Evolutionary conservation across 1,140 invertebrate species (phyloP), one percentile per base, ranked within the genome.

Genomic region (Euwallacea similis): DNA sequence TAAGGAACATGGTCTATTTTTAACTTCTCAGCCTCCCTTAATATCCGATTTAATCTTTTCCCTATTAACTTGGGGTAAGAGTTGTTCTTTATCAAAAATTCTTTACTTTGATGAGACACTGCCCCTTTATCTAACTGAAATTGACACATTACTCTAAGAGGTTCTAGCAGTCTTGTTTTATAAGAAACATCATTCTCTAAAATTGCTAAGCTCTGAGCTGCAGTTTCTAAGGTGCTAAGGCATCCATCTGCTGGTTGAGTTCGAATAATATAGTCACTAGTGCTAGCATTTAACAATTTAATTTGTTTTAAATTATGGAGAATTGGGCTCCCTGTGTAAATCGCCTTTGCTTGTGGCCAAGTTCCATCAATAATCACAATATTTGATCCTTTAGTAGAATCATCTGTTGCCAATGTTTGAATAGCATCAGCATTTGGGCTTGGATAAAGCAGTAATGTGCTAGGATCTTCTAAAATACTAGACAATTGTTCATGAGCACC

Each of bases 171-270:
- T 56, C 87, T 82, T 77, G 90, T 82, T 75, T 84, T 87, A 76
- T 93, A 87, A 67, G 85, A 84, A 42, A 86, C 81, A 79, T 90
- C 84, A 41, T 85, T 80, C 84, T 97, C 95, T 66, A 97, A 80
- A 73, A 91, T 86, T 3, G 90, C 85, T 63, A 97, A 83, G 10
- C 93, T 92, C 80, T 93, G 85, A 0, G 94, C 93, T 4, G 91
- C 95, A 21, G 93, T 93, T 85, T 98, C 95, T 42, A 98, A 82
- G 0, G 95, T 97, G 53, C 95, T 97, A 10, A 98, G 84, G 78
- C 94, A 95, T 42, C 90, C 91, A 81, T 96, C 93, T 33, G 92
- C 93, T 6, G 95, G 95, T 80, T 98, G 95, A 6, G 95, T 97
- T 74, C 95, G 87, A 74, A 98, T 96, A 62, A 96, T 92, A 81